A percentile compares a stretch with the other conserved stretches of the same genome.
These are phyloP conservation scores for Oostethus manadensis DNA, from an alignment of 2,113 vertebrate species.

Conservation along the genomic window DNA sequence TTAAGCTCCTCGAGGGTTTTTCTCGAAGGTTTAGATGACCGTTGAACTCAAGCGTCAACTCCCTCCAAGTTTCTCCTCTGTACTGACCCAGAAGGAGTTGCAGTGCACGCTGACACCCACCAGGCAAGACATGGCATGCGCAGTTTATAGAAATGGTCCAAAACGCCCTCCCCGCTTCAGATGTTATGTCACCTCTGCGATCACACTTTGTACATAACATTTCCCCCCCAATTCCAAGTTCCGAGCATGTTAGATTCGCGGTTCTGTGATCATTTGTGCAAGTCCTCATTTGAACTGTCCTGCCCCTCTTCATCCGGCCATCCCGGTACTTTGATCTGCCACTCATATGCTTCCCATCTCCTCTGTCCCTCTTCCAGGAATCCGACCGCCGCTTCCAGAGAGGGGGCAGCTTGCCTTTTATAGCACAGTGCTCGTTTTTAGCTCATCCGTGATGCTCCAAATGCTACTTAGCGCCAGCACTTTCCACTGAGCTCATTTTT, in stretches of 20 bases:
- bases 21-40: too few species aligned
- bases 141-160: too few species aligned
- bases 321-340: slow-evolving; percentile 55
- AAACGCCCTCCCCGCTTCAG: too few species aligned
- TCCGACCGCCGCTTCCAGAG: slow-evolving; percentile 40
- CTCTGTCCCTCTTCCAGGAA: slow-evolving; percentile 49
- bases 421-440: not conserved
- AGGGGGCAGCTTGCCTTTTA: slow-evolving; percentile 20
- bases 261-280: slow-evolving; percentile 19
- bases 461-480: too few species aligned
- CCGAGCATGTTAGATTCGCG: slow-evolving; percentile 4
- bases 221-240: not conserved
- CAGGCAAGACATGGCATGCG: too few species aligned
- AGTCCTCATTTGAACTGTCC: slow-evolving; percentile 32
- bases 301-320: slow-evolving; percentile 26
- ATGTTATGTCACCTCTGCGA: too few species aligned
- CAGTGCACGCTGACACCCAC: too few species aligned
- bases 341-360: slow-evolving; percentile 45
- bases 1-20: too few species aligned
- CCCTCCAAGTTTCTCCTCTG: too few species aligned
- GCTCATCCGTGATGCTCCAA: not conserved
- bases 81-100: too few species aligned
- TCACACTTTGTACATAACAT: slow-evolving; percentile 1
- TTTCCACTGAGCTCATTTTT: not conserved
- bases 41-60: too few species aligned